phyloP scores from a whole-genome alignment of 2,113 vertebrate genomes.

The Monopterus albus region DNA sequence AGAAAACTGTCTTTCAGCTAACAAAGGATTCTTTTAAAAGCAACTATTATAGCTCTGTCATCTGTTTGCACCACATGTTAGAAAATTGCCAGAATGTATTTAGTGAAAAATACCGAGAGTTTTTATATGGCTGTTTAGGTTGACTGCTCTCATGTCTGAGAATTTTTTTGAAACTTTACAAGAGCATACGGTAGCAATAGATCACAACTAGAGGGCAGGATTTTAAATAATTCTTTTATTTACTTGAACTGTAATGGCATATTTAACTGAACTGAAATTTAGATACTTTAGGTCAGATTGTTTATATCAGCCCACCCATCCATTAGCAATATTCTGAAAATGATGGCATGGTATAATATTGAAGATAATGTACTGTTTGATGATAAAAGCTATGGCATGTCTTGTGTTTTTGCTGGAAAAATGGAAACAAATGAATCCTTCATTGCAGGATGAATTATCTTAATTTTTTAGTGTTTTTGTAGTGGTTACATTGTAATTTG shows the following conservation, averaged over 20 bases:
- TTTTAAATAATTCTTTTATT: conserved; percentile 38
- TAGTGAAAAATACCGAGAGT: conserved; percentile 20
- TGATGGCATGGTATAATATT: conserved; percentile 61
- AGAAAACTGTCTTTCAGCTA: conserved; percentile 1
- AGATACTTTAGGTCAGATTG: conserved; percentile 14
- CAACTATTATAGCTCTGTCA: conserved; percentile 20
- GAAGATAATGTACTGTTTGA: conserved; percentile 49
- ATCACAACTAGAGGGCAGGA: conserved; percentile 13
- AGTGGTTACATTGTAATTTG: conserved; percentile 47
- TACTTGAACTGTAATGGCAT: conserved; percentile 31
- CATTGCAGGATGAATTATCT: conserved; percentile 31
- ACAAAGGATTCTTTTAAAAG: not conserved
- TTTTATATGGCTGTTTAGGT: conserved; percentile 51
- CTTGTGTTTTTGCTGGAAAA: conserved; percentile 56
- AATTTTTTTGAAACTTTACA: conserved; percentile 29
- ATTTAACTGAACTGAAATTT: conserved; percentile 37
- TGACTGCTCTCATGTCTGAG: conserved; percentile 37
- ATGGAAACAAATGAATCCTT: conserved; percentile 24
- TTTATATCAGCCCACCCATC: conserved; percentile 34
- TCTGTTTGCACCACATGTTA: conserved; percentile 50
- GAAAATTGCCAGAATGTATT: conserved; percentile 54
- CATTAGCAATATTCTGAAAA: conserved; percentile 71
- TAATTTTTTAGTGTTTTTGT: conserved; percentile 39
- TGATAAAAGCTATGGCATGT: conserved; percentile 44
- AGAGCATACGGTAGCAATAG: conserved; percentile 71